Percentiles rank a stretch among this genome's conserved stretches.
Evolutionary conservation across 2,888 invertebrate genomes (phyloP).

Genomic region (Drosophila niveifrons): DNA sequence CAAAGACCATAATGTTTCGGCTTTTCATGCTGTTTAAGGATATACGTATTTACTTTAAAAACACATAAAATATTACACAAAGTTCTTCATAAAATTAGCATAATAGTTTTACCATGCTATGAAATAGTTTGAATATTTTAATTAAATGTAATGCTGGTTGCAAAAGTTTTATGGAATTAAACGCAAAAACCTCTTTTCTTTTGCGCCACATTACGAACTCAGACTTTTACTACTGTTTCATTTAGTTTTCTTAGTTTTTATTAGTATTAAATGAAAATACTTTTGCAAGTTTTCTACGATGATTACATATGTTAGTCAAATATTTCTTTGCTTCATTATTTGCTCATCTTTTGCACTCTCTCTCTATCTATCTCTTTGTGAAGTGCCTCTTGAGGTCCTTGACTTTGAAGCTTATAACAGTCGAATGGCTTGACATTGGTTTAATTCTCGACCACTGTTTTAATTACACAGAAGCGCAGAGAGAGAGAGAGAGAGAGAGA

Average conservation of each 20-base stretch:
- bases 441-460: conserved; percentile 46
- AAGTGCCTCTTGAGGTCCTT: conserved; percentile 31
- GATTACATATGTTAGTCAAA: conserved; percentile 9
- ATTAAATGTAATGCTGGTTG: not conserved
- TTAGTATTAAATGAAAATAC: conserved; percentile 2
- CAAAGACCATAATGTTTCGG: too few species aligned
- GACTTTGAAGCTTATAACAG: conserved; percentile 27
- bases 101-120: not conserved
- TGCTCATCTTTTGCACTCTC: not conserved
- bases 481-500: conserved; percentile 1
- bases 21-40: too few species aligned
- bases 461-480: conserved; percentile 43
- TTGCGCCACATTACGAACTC: not conserved
- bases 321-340: not conserved
- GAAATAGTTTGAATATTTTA: not conserved
- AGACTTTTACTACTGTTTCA: not conserved
- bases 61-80: not conserved
- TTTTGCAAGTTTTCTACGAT: not conserved
- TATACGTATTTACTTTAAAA: too few species aligned
- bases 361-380: too few species aligned
- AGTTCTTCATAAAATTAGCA: not conserved
- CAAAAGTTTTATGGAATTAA: not conserved
- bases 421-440: conserved; percentile 34
- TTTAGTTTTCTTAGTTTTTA: not conserved
- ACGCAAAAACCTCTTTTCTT: not conserved